phyloP scores from a whole-genome alignment of 53 echinoderm and acorn worm species.

The Paelopatides confundens region DNA sequence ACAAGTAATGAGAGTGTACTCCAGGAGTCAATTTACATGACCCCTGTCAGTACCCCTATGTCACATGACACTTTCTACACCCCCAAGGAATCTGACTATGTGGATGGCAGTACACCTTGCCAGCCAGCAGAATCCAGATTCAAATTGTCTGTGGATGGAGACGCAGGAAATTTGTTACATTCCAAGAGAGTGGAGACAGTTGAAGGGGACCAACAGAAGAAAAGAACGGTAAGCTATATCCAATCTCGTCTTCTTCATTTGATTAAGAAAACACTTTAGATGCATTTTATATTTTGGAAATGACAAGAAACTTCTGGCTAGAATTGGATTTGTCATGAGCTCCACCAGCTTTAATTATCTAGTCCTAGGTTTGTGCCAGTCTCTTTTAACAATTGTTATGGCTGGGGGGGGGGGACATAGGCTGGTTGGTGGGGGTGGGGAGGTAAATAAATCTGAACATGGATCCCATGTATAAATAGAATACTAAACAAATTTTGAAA shows the following conservation, averaged over 20 bases:
- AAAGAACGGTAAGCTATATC: not conserved
- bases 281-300: too few species aligned
- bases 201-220: slow-evolving; percentile 41
- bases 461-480: too few species aligned
- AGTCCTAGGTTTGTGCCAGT: too few species aligned
- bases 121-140: not conserved
- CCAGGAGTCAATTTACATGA: slow-evolving; percentile 32
- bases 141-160: not conserved
- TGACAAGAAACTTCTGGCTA: too few species aligned
- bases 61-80: slow-evolving; percentile 26
- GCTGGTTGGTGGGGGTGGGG: too few species aligned
- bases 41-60: slow-evolving; percentile 22
- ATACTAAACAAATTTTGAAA: too few species aligned
- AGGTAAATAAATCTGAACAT: too few species aligned
- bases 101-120: not conserved
- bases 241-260: not conserved
- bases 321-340: too few species aligned
- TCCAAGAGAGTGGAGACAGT: slow-evolving; percentile 10
- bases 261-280: too few species aligned
- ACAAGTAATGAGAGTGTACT: slow-evolving; percentile 5
- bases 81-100: slow-evolving; percentile 6
- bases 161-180: slow-evolving; percentile 22
- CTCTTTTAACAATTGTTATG: too few species aligned
- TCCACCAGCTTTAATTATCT: too few species aligned
- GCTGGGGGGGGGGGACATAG: too few species aligned